Evolutionary conservation across 2,113 vertebrate species (phyloP), one percentile per base, ranked within the genome.

Genomic region (Sphyrna mokarran): DNA sequence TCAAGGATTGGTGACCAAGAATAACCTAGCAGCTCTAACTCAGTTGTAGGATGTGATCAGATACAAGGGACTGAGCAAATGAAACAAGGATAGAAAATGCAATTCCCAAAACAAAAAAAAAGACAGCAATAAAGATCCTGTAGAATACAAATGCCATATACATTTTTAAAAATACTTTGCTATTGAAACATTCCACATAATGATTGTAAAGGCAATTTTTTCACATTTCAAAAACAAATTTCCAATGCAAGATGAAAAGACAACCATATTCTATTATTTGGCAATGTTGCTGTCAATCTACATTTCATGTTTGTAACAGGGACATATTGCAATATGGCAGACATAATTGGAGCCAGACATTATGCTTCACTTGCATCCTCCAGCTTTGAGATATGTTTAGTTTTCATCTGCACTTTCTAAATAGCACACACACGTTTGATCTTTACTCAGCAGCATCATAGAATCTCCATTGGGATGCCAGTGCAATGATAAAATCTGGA

Each of bases 351-450:
- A 48, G 54, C 54, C 43, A 89, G 13, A 89, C 23, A 61, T 10
- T 90, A 48, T 40, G 54, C 54, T 33, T 2, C 54, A 90, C 87
- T 90, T 90, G 87, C 14, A n/a, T 11, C 87, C 87, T 54, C 61
- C 7, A 87, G 23, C 61, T 93, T 14, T 23, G 29, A n/a, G 80
- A 0, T 43, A 96, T 96, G 85, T 95, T 96, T 96, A 63, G 23
- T 97, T 97, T 58, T 97, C 96, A 26, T 96, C 97, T 95, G 97
- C 97, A 0, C 96, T 97, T 83, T 98, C 98, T 96, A 99, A 97
- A 97, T 98, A 99, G 96, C 98, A 99, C 95, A 99, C 96, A 95
- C 99, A 99, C 89, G 99, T 97, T 96, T 98, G 98, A 8, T 99
- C 99, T 96, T 99, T 99, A 37, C 98, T 98, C 69, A 99, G 96